phyloP scores from a whole-genome alignment of 2,113 vertebrate genomes.

The Notechis scutatus region DNA sequence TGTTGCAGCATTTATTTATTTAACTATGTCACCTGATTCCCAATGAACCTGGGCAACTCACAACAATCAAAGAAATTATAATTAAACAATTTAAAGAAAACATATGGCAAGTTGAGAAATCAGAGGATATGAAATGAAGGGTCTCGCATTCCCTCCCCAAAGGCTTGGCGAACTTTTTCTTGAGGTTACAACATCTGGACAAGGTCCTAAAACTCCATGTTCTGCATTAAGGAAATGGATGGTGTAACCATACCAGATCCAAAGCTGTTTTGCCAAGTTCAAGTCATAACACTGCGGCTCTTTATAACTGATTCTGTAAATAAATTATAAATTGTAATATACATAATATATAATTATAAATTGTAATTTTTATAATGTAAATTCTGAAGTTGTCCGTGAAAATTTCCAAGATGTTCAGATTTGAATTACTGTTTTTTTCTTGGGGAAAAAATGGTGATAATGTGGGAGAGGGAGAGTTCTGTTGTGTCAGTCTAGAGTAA shows the following conservation, averaged over 20 bases:
- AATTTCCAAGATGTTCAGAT: not conserved
- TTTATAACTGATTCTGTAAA: not conserved
- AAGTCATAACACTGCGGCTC: not conserved
- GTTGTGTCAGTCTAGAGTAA: not conserved
- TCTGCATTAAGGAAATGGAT: not conserved
- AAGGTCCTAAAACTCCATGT: not conserved
- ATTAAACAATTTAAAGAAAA: not conserved
- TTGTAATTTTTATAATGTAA: not conserved
- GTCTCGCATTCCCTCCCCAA: not conserved
- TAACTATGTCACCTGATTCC: not conserved
- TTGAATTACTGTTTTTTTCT: not conserved
- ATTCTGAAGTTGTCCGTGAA: not conserved
- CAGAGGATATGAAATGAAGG: not conserved
- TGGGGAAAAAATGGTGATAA: not conserved
- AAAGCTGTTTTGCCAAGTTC: not conserved
- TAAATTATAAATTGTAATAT: not conserved
- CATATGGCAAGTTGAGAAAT: not conserved
- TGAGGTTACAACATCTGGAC: not conserved
- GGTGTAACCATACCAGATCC: not conserved
- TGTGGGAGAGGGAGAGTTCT: not conserved
- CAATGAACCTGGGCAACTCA: not conserved
- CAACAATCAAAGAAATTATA: not conserved
- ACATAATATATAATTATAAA: not conserved
- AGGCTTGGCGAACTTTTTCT: not conserved
- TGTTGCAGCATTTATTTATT: not conserved